phyloP scores from a whole-genome alignment of 2,113 vertebrate genomes.

The Prochilodus magdalenae region DNA sequence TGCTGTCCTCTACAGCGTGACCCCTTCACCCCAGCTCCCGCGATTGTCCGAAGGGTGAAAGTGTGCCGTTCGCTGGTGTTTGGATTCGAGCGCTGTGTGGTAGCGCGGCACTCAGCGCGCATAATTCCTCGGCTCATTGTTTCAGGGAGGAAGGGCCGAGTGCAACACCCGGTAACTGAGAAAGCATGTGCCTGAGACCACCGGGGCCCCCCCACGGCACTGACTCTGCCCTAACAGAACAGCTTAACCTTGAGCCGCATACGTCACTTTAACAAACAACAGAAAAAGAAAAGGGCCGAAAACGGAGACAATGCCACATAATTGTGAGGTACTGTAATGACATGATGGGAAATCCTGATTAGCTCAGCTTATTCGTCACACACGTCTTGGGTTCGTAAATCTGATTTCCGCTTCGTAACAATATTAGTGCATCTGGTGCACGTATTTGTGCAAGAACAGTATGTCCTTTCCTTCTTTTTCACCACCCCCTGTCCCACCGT shows the following conservation, averaged over 20 bases:
- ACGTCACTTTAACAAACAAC: neutral
- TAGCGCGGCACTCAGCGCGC: slow-evolving; percentile 49
- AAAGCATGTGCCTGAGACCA: slow-evolving; percentile 79
- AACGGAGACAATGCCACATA: slow-evolving; percentile 1
- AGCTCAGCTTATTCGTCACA: slow-evolving; percentile 14
- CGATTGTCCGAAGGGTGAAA: slow-evolving; percentile 78
- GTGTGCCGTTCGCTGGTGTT: slow-evolving; percentile 66
- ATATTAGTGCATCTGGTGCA: slow-evolving; percentile 1
- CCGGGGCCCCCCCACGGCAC: slow-evolving; percentile 55
- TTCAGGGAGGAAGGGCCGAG: slow-evolving; percentile 90
- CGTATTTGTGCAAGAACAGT: neutral
- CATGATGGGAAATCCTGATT: slow-evolving; percentile 18
- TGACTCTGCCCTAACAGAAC: slow-evolving; percentile 67
- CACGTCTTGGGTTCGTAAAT: slow-evolving; percentile 7
- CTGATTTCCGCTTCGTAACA: neutral
- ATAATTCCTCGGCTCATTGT: slow-evolving; percentile 89
- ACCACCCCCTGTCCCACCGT: neutral
- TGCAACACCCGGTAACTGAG: slow-evolving; percentile 90
- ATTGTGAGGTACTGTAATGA: neutral
- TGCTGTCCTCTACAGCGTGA: slow-evolving; percentile 73
- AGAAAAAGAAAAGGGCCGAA: neutral
- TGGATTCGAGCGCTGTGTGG: slow-evolving; percentile 42
- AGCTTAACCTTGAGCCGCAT: slow-evolving; percentile 59
- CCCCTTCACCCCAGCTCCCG: slow-evolving; percentile 71
- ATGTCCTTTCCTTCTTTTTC: neutral